Conservation (phyloP, 2,888 invertebrate species). For the Gandaritis pyraliata region DNA sequence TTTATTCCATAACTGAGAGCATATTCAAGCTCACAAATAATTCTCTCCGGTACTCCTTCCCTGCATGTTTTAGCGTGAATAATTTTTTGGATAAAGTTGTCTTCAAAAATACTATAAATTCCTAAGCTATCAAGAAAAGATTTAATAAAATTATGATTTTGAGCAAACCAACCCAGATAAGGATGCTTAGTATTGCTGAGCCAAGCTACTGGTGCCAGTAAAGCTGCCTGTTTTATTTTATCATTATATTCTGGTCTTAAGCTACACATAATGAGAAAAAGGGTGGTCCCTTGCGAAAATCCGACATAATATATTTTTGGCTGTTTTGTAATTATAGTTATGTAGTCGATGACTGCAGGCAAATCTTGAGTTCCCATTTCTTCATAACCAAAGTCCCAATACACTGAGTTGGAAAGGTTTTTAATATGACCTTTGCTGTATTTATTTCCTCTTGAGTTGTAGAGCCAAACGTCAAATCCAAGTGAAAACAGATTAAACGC, state of each 20-base stretch:
- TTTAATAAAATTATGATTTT: constrained; percentile 50
- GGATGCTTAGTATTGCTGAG: constrained; percentile 59
- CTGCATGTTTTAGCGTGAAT: constrained; percentile 64
- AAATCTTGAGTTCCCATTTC: constrained; percentile 74
- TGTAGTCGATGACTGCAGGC: constrained; percentile 68
- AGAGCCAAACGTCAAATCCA: constrained; percentile 73
- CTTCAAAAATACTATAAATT: constrained; percentile 64
- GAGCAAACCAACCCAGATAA: constrained; percentile 56
- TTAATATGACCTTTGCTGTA: constrained; percentile 65
- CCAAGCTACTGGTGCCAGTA: constrained; percentile 72
- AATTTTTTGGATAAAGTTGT: constrained; percentile 51
- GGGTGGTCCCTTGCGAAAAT: constrained; percentile 74
- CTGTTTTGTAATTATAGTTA: constrained; percentile 54
- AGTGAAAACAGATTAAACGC: constrained; percentile 64
- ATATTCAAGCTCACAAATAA: constrained; percentile 65
- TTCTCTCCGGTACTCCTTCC: constrained; percentile 48
- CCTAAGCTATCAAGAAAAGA: constrained; percentile 52
- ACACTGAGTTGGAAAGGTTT: constrained; percentile 55
- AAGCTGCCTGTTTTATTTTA: constrained; percentile 67
- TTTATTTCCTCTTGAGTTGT: constrained; percentile 72
- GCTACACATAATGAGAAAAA: constrained; percentile 71
- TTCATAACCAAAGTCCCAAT: constrained; percentile 74
- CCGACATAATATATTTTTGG: constrained; percentile 67
- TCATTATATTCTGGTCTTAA: constrained; percentile 66
- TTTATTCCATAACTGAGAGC: constrained; percentile 62